Conservation (phyloP, 92 coral and sea anemone species). For the Paragorgia papillata region DNA sequence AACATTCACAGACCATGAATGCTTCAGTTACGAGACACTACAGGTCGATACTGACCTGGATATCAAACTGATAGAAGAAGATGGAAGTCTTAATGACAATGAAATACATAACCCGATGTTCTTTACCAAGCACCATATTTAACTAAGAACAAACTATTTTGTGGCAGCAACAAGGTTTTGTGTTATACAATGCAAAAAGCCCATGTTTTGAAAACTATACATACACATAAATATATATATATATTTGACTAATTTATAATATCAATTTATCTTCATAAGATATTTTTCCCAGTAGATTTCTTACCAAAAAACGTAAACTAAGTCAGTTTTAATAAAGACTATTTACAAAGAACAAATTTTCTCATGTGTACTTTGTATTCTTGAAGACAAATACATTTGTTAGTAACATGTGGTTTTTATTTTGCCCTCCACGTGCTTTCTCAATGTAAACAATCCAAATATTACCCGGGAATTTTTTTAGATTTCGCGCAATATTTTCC, state of each 20-base stretch:
- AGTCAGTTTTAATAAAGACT: slow-evolving; percentile 26
- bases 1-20: neutral
- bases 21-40: neutral
- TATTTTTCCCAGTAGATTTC: slow-evolving; percentile 5
- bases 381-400: neutral
- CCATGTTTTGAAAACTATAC: neutral
- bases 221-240: slow-evolving; percentile 18
- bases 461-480: slow-evolving; percentile 25
- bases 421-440: slow-evolving; percentile 13
- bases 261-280: neutral
- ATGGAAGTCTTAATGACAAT: slow-evolving; percentile 20
- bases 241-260: slow-evolving; percentile 30
- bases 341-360: neutral
- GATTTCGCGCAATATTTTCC: slow-evolving; percentile 41
- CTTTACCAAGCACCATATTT: slow-evolving; percentile 24
- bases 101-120: slow-evolving; percentile 5
- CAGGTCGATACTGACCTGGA: slow-evolving; percentile 19
- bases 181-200: slow-evolving; percentile 19
- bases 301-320: neutral
- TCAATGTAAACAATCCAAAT: slow-evolving; percentile 34
- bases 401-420: slow-evolving; percentile 7
- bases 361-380: slow-evolving; percentile 3
- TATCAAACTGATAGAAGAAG: slow-evolving; percentile 45
- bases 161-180: neutral
- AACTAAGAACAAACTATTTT: neutral